Base-by-base conservation (phyloP, 2,888 invertebrate species). In the Eupelmus urozonus region DNA sequence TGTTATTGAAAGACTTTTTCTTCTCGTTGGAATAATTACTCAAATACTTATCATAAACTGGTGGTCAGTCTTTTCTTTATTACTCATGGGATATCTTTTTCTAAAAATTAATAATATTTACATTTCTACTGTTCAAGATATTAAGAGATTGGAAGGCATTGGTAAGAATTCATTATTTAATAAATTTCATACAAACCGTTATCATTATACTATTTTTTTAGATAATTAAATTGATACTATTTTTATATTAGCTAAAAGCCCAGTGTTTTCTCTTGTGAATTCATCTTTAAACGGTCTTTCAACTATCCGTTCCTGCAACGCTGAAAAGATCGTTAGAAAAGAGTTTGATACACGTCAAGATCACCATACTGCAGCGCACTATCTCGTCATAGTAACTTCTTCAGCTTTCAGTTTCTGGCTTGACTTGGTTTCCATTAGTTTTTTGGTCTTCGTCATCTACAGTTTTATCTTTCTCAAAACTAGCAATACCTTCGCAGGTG, bases 241-340 rank as follows among this genome's bases (percentile, higher is more conserved):
- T 49, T 2, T 29, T 51, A 16, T 74, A 78, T 69, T 60, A 87
- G 86, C 87, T 2, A 87, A 96, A 80, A 97, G 97, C 90, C 98
- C 98, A 0, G 95, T 98, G 0, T 98, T 97, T 88, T 96, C 97
- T 0, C 97, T 98, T 87, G 93, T 98, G 82, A 94, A 95, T 20
- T 95, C 97, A 0, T 94, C 96, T 0, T 91, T 98, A 7, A 93
- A 94, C 80, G 98, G 98, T 0, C 92, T 98, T 40, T 93, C 95
- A 51, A 97, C 97, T 0, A 97, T 98, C 80, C 92, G 98, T 78
- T 95, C 97, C 0, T 93, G 94, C 0, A 92, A 92, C 23, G 94
- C 95, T 0, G 93, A 96, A 88, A 91, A 93, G 80, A 91, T 94
- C 84, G 93, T 98, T 67, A 92, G 93, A 63, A 92, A 93, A 83